A percentile compares a stretch with the other conserved stretches of the same genome.
phyloP scores from a whole-genome alignment of 1,140 invertebrate genomes.

The Drosophila bipectinata region DNA sequence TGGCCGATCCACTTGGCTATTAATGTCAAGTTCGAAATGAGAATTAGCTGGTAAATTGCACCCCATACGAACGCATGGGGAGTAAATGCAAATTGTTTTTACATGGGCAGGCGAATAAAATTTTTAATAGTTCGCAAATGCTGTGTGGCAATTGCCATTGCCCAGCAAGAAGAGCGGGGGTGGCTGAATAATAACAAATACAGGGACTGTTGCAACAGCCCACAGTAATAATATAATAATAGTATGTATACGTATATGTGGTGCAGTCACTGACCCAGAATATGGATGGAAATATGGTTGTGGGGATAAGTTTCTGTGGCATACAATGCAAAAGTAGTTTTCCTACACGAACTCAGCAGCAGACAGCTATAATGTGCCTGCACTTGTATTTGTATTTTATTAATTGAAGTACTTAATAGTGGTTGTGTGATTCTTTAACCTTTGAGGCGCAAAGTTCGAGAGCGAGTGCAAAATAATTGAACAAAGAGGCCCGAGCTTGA shows the following conservation, averaged over 20 bases:
- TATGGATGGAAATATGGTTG: slow-evolving; percentile 28
- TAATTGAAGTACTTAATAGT: slow-evolving; percentile 57
- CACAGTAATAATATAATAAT: slow-evolving; percentile 49
- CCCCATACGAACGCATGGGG: slow-evolving; percentile 7
- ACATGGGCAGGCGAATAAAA: slow-evolving; percentile 51
- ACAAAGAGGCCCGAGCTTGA: slow-evolving; percentile 6
- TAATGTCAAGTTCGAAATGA: slow-evolving; percentile 75
- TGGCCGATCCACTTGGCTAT: slow-evolving; percentile 47
- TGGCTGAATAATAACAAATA: slow-evolving; percentile 48
- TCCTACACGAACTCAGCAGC: slow-evolving; percentile 28
- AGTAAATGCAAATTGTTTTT: slow-evolving; percentile 73
- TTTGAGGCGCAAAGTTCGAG: slow-evolving; percentile 71
- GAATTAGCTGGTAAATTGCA: slow-evolving; percentile 63
- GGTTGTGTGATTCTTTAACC: slow-evolving; percentile 63
- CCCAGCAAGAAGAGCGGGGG: slow-evolving; percentile 33
- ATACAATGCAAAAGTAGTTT: slow-evolving; percentile 70
- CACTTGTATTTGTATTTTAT: slow-evolving; percentile 34
- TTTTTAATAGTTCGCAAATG: slow-evolving; percentile 65
- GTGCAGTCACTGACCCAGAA: slow-evolving; percentile 75
- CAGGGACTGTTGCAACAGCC: slow-evolving; percentile 35
- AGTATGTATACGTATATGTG: slow-evolving; percentile 24
- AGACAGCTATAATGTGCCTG: slow-evolving; percentile 3
- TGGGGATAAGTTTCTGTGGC: background rate
- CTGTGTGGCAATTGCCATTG: slow-evolving; percentile 49
- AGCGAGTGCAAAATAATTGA: slow-evolving; percentile 79